A percentile compares a stretch with the other conserved stretches of the same genome.
These are phyloP conservation scores for Xylocampa areola DNA, from an alignment of 2,888 invertebrate species.

Conservation along the genomic window DNA sequence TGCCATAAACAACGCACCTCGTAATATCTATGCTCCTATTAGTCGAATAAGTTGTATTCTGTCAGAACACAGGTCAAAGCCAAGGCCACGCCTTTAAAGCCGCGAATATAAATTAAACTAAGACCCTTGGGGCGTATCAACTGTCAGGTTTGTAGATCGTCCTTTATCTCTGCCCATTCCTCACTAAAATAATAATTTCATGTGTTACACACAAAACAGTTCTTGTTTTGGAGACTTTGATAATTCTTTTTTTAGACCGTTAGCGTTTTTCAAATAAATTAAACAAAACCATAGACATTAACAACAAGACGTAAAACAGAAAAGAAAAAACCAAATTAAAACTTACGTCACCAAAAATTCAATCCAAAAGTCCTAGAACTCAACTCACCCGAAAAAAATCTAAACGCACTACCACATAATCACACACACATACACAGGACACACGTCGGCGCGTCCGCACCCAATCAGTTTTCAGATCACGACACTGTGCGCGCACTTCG, in stretches of 20 bases:
- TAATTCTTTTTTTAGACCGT: too few relatives aligned
- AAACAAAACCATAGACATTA: too few relatives aligned
- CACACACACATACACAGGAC: conserved; percentile 60
- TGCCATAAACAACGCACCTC: too few relatives aligned
- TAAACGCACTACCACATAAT: conserved; percentile 55
- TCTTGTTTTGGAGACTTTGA: background rate
- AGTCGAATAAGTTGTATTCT: background rate
- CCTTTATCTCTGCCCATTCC: background rate
- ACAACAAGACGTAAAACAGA: background rate
- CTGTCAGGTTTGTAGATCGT: conserved; percentile 1
- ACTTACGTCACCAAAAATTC: conserved; percentile 37
- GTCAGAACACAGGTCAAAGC: conserved; percentile 10
- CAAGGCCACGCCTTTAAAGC: conserved; percentile 28
- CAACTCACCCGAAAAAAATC: conserved; percentile 57
- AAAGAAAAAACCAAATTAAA: conserved; percentile 7
- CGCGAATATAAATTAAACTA: conserved; percentile 26
- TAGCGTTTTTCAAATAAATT: background rate
- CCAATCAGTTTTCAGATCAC: conserved; percentile 79
- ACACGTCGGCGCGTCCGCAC: conserved; percentile 51
- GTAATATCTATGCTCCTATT: too few relatives aligned
- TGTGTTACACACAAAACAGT: background rate
- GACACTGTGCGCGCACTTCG: conserved; percentile 73
- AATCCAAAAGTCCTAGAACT: conserved; percentile 41
- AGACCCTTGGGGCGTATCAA: conserved; percentile 37
- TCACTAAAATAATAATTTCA: background rate